These are phyloP conservation scores for Geotrupes spiniger DNA, from an alignment of 2,888 invertebrate genomes.

Conservation along the genomic window DNA sequence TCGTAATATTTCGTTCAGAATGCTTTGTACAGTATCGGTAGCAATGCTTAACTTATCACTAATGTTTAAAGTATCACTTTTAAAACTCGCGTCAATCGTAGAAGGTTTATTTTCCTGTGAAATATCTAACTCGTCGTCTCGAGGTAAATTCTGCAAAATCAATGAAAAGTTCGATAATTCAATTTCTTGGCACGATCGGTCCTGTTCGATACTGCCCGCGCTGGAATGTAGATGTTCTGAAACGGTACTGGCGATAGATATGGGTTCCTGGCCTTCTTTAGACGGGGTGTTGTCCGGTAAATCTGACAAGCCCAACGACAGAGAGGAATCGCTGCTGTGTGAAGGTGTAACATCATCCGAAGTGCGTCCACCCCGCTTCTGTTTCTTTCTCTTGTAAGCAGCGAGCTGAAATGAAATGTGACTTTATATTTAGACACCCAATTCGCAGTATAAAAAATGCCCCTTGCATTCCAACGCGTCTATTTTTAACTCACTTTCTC, in stretches of 20 bases:
- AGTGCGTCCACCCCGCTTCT: slow-evolving; percentile 11
- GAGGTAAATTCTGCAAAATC: slow-evolving; percentile 28
- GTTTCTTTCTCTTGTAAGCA: slow-evolving; percentile 18
- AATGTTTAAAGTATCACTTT: slow-evolving; percentile 16
- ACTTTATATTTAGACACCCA: slow-evolving; percentile 15
- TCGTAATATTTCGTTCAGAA: slow-evolving; percentile 44
- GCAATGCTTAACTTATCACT: slow-evolving; percentile 21
- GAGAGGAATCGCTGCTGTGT: slow-evolving; percentile 22
- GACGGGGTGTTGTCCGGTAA: slow-evolving; percentile 3
- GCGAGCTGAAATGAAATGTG: slow-evolving; percentile 18
- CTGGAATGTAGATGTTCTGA: slow-evolving; percentile 25
- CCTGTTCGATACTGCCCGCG: slow-evolving; percentile 40
- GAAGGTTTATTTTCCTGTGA: slow-evolving; percentile 35
- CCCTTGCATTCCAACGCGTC: slow-evolving; percentile 4
- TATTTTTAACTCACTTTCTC: slow-evolving; percentile 24
- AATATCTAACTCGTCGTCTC: slow-evolving; percentile 28
- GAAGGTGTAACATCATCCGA: slow-evolving; percentile 16
- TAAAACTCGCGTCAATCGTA: slow-evolving; percentile 26
- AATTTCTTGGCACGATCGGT: slow-evolving; percentile 48
- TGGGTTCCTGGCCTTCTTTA: background rate
- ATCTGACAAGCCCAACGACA: slow-evolving; percentile 12
- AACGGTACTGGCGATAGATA: slow-evolving; percentile 23
- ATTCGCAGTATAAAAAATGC: slow-evolving; percentile 5
- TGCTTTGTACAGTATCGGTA: slow-evolving; percentile 36
- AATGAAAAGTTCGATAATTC: slow-evolving; percentile 36